Conservation (phyloP, 37 sponge, comb jelly and placozoan species). For the Sycon ciliatum region DNA sequence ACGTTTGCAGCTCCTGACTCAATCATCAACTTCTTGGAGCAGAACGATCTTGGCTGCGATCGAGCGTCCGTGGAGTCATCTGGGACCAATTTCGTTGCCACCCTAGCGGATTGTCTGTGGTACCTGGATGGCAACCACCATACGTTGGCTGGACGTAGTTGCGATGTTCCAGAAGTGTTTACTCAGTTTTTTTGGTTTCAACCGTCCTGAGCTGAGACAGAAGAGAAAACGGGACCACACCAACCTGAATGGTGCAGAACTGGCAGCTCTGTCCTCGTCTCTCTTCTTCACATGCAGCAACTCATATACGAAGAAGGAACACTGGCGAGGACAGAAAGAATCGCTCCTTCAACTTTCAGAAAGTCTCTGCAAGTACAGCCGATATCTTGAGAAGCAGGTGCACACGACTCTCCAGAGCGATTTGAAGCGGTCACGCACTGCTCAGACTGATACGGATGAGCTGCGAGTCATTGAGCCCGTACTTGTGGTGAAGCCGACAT, state of each 20-base stretch:
- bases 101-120: conserved; percentile 20
- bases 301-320: conserved; percentile 31
- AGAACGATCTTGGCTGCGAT: no score
- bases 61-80: no score
- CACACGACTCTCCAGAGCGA: conserved; percentile 18
- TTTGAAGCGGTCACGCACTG: conserved; percentile 11
- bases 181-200: conserved; percentile 36
- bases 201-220: conserved; percentile 26
- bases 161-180: conserved; percentile 23
- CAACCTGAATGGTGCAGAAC: conserved; percentile 23
- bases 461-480: conserved; percentile 13
- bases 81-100: conserved; percentile 42
- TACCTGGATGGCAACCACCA: conserved; percentile 42
- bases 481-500: conserved; percentile 15
- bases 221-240: conserved; percentile 21
- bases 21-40: no score
- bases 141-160: conserved; percentile 22
- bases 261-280: conserved; percentile 20
- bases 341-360: conserved; percentile 37
- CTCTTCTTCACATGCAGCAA: conserved; percentile 23
- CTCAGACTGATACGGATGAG: conserved; percentile 30
- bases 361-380: conserved; percentile 34
- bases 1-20: no score
- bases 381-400: conserved; percentile 28
- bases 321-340: conserved; percentile 22